Evolutionary conservation across 2,888 invertebrate species (phyloP), one percentile per base, ranked within the genome.

Genomic region (Fragum fragum): DNA sequence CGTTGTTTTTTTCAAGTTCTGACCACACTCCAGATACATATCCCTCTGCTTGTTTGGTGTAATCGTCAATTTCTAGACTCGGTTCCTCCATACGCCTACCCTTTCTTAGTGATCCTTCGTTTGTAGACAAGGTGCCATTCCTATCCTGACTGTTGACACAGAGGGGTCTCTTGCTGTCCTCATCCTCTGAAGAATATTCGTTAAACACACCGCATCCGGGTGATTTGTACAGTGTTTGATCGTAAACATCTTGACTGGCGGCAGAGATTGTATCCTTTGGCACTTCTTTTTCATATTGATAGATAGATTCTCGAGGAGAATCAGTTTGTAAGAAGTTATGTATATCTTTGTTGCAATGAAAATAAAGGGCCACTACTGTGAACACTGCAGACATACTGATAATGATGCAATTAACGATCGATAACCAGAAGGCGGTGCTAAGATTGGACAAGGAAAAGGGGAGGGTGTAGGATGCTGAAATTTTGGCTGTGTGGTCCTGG

Each of bases 361-460:
- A 28, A 28, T 59, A 59, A 26, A 73, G 36, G 42, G 73, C 59
- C 23, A 73, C 21, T 23, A 61, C 61, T 28, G 71, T 75, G 23
- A 75, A 59, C 1, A 82, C 32, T 9, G 73, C 63, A 9, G 76
- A 63, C 2, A 76, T 42, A 16, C 68, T 69, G 18, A 76, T 71
- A 23, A 73, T n/a, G 1, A 76, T 21, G 32, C 79, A 76, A 16
- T 66, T 68, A 29, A 47, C 23, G 29, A 73, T 57, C 11, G 76
- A 66, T 7, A 79, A 28, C 79, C 79, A 83, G 73, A 83, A 83
- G 11, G 83, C 73, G 7, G 61, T 63, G 32, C 70, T 66, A 5
- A 83, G 76, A 26, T 83, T 76, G 16, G 83, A 69, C 1, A 52
- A 7, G 21, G 55, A 42, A 21, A 79, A 76, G 3, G 61, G 59